Conservation (phyloP, 1,140 invertebrate species). For the Archivesica marissinica region DNA sequence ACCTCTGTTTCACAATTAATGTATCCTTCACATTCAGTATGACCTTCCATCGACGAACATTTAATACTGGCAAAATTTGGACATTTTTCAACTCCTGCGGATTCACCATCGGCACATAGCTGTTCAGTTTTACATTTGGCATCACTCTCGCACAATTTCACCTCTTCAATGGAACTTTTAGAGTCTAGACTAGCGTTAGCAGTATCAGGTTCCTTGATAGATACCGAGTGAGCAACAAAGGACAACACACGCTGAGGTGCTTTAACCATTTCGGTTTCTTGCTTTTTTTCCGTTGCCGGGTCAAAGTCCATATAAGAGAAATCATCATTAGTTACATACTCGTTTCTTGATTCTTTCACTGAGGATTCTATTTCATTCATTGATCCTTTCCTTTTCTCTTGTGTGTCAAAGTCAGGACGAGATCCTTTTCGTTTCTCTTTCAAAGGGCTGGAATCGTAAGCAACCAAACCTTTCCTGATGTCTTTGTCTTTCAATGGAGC, state of each 20-base stretch:
- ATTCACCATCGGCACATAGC: background rate
- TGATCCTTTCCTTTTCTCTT: background rate
- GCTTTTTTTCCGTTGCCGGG: background rate
- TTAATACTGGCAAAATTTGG: conserved; percentile 1
- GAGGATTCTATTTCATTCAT: background rate
- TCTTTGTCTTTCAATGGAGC: background rate
- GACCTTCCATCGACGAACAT: background rate
- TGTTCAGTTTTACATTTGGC: background rate
- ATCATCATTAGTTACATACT: conserved; percentile 1
- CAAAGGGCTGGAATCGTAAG: background rate
- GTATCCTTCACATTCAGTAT: background rate
- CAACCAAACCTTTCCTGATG: background rate
- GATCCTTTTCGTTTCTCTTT: background rate
- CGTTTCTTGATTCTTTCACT: background rate
- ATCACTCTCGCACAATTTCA: background rate
- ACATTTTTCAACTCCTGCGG: background rate
- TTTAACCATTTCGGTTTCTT: background rate
- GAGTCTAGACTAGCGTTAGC: background rate
- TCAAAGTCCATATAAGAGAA: conserved; percentile 60
- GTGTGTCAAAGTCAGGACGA: background rate
- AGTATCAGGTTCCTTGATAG: background rate
- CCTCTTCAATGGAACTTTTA: background rate
- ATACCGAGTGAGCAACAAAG: conserved; percentile 32
- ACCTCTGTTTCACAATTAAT: no score
- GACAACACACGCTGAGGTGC: conserved; percentile 28